These are phyloP conservation scores for Meloidogyne hapla DNA, from an alignment of 1,140 invertebrate genomes.

Conservation along the genomic window DNA sequence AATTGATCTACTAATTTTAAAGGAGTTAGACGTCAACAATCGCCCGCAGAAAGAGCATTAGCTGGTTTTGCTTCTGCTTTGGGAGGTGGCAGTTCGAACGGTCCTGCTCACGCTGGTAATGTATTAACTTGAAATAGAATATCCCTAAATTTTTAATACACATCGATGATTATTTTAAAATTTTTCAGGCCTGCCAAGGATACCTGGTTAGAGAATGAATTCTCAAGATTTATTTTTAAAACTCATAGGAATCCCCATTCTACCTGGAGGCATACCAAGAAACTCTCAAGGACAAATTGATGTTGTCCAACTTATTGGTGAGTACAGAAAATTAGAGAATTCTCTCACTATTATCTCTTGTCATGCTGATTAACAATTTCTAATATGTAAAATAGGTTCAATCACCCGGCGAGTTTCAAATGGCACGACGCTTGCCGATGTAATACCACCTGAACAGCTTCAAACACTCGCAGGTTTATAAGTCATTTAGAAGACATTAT, in stretches of 20 bases:
- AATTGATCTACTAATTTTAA: not conserved
- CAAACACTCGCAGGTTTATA: constrained; percentile 58
- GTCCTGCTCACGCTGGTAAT: constrained; percentile 57
- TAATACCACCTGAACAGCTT: constrained; percentile 63
- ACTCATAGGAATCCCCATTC: constrained; percentile 56
- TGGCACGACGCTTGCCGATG: constrained; percentile 62
- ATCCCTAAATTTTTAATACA: no score
- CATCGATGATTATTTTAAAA: no score
- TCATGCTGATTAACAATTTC: no score
- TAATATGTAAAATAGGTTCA: constrained; percentile 50
- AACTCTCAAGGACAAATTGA: constrained; percentile 64
- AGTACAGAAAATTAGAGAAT: no score
- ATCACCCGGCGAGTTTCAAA: constrained; percentile 63
- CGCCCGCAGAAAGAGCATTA: constrained; percentile 57
- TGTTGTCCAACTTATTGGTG: constrained; percentile 61
- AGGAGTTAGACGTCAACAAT: constrained; percentile 60
- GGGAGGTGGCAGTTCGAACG: constrained; percentile 48
- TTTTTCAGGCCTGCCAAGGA: constrained; percentile 47
- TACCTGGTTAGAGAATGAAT: constrained; percentile 29
- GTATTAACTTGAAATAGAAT: no score
- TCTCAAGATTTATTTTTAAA: not conserved
- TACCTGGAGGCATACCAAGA: constrained; percentile 62
- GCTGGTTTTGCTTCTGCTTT: constrained; percentile 61
- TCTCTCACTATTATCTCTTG: no score
- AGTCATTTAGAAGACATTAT: no score